These are phyloP conservation scores for Lepus europaeus DNA, from an alignment of 2,113 vertebrate genomes.

Conservation along the genomic window DNA sequence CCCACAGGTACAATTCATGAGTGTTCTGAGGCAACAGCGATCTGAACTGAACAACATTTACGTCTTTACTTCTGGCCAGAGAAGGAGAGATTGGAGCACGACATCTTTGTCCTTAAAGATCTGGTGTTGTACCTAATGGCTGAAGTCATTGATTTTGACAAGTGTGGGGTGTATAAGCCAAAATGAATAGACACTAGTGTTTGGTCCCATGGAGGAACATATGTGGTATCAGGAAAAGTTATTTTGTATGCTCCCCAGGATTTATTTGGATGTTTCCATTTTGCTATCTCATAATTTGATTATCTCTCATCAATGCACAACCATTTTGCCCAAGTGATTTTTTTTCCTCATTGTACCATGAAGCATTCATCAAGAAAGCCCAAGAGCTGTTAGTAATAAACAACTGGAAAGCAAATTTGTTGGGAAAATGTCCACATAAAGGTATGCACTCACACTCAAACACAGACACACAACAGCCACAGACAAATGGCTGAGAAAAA, in stretches of 20 bases:
- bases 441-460: not conserved
- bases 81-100: not conserved
- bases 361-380: not conserved
- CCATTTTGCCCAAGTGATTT: not conserved
- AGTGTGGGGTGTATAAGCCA: not conserved
- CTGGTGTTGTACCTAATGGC: not conserved
- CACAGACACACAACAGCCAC: not conserved
- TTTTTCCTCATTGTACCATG: not conserved
- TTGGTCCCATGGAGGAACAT: not conserved
- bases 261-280: not conserved
- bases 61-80: not conserved
- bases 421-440: not conserved
- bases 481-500: not conserved
- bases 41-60: not conserved
- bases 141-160: slow-evolving; percentile 12
- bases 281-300: not conserved
- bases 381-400: not conserved
- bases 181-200: slow-evolving; percentile 21
- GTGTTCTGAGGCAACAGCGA: not conserved
- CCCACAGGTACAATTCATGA: not conserved
- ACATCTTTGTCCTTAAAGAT: slow-evolving; percentile 8
- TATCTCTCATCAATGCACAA: slow-evolving; percentile 3
- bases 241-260: slow-evolving; percentile 44
- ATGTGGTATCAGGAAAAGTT: slow-evolving; percentile 25
- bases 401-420: not conserved